Conservation (phyloP, 2,888 invertebrate species). For the Smittia aterrima region DNA sequence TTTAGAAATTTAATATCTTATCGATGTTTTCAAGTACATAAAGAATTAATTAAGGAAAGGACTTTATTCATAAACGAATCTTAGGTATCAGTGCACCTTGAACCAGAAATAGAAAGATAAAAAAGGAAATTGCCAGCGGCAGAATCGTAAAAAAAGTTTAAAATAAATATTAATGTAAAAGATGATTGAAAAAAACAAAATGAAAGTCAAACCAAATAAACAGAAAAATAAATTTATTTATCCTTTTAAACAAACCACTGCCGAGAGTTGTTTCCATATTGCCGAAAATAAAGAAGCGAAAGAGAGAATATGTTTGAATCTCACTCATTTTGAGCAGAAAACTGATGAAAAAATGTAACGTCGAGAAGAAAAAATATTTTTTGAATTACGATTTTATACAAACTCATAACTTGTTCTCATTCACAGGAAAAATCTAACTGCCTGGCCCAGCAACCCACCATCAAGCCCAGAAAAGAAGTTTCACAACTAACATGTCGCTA, state of each 20-base stretch:
- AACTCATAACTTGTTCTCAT: background rate
- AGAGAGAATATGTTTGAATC: background rate
- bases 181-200: slow-evolving; percentile 15
- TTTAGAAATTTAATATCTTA: slow-evolving; percentile 7
- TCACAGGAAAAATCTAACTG: slow-evolving; percentile 7
- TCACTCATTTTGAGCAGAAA: slow-evolving; percentile 12
- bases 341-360: background rate
- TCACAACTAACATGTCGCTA: background rate
- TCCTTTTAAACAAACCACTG: slow-evolving; percentile 28
- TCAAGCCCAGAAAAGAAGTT: background rate
- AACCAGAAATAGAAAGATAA: background rate
- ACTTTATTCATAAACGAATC: background rate
- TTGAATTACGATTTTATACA: background rate
- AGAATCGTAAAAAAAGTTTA: background rate
- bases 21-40: background rate
- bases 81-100: slow-evolving; percentile 2
- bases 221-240: slow-evolving; percentile 32
- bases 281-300: background rate
- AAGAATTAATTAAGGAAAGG: background rate
- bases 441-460: background rate
- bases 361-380: too few species aligned
- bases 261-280: slow-evolving; percentile 12
- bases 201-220: slow-evolving; percentile 30
- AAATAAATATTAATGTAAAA: slow-evolving; percentile 17
- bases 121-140: background rate